These are phyloP conservation scores for Hirtodrosophila duncani DNA, from an alignment of 2,888 invertebrate species.

Conservation along the genomic window DNA sequence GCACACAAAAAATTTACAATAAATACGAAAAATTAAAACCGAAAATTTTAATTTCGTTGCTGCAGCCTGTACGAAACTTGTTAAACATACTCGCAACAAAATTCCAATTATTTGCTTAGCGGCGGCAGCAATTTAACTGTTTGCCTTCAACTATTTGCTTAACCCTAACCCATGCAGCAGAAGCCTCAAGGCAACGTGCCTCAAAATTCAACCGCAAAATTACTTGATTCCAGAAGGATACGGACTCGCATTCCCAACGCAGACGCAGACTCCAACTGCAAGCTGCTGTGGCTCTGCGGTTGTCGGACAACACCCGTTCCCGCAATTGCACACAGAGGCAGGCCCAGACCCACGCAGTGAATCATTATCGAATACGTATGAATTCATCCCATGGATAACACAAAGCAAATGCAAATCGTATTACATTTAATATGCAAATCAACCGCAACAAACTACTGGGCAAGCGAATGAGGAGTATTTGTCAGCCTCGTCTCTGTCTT, in stretches of 20 bases:
- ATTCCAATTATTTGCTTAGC: constrained; percentile 44
- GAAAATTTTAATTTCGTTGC: constrained; percentile 17
- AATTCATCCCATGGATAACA: background rate
- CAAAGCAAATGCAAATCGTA: constrained; percentile 57
- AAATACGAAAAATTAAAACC: constrained; percentile 19
- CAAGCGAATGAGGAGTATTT: constrained; percentile 49
- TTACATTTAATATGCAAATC: constrained; percentile 65
- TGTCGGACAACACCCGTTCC: constrained; percentile 23
- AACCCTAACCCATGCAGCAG: constrained; percentile 24
- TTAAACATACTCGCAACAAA: constrained; percentile 20
- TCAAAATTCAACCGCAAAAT: constrained; percentile 62
- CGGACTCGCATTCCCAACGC: constrained; percentile 5
- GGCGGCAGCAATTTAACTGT: constrained; percentile 27
- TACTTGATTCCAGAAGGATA: constrained; percentile 38
- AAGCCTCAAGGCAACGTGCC: constrained; percentile 70
- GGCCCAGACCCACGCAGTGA: constrained; percentile 23
- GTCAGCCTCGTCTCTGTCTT: constrained; percentile 5
- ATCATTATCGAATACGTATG: constrained; percentile 45
- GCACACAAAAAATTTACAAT: constrained; percentile 2
- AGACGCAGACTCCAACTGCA: constrained; percentile 16
- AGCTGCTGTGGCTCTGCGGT: constrained; percentile 49
- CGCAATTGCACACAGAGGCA: background rate
- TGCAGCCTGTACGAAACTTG: constrained; percentile 12
- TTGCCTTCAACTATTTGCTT: constrained; percentile 47
- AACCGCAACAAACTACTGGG: constrained; percentile 62